These are phyloP conservation scores for Holcopasites calliopsidis DNA, from an alignment of 1,140 invertebrate genomes.

Conservation along the genomic window DNA sequence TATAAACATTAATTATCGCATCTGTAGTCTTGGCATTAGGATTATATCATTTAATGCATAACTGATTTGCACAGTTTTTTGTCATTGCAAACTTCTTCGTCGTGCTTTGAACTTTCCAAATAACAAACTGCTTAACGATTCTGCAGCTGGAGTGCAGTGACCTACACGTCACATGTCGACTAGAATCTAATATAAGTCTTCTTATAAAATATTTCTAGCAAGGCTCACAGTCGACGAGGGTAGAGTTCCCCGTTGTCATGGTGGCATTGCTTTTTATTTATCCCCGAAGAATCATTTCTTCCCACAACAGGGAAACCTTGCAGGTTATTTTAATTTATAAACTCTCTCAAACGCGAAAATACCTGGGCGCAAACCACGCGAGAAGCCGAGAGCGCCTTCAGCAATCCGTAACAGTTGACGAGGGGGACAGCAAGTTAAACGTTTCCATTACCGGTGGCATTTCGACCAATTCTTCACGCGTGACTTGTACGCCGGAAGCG, in stretches of 20 bases:
- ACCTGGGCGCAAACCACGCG: neutral
- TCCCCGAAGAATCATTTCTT: neutral
- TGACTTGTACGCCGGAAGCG: conserved; percentile 15
- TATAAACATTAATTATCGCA: no score
- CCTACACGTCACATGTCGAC: neutral
- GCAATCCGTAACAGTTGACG: neutral
- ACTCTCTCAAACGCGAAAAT: conserved; percentile 12
- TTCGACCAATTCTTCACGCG: conserved; percentile 23
- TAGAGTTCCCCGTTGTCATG: neutral
- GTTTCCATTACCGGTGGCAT: conserved; percentile 15
- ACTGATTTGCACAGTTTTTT: no score
- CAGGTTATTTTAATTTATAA: neutral
- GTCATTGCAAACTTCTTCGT: no score
- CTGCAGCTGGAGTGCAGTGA: neutral
- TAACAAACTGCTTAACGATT: neutral
- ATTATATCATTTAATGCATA: no score
- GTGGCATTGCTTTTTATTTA: neutral
- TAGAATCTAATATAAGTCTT: neutral
- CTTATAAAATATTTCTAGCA: neutral
- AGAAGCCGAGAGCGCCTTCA: conserved; percentile 12
- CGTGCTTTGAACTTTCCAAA: no score
- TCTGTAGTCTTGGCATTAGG: no score
- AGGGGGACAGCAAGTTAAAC: conserved; percentile 3
- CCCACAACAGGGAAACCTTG: neutral
- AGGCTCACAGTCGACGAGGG: neutral